Evolutionary conservation across 1,140 invertebrate species (phyloP), one percentile per base, ranked within the genome.

Genomic region (Theocolax elegans): DNA sequence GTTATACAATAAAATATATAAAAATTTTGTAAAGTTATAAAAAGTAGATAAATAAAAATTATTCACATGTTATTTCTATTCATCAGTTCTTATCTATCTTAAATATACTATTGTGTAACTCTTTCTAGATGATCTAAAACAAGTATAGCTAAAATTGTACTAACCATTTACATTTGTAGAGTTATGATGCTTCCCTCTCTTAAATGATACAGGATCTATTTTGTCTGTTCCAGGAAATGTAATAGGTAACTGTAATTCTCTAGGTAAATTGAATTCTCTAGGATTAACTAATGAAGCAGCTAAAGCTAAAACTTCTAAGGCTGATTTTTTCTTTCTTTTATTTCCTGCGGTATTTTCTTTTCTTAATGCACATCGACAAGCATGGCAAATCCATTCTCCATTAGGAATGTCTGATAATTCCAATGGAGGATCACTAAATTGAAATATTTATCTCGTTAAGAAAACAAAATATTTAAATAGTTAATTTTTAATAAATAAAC

Each of bases 321-420:
- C 89, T 44, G 87, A 88, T 77, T 80, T 91, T 87, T 80, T 89
- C 66, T 82, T 82, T 15, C 85, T 84, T 53, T 86, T 83, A 66
- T 78, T 74, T 40, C 65, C 56, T 60, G 73, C 72, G 7, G 62
- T 77, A 10, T 74, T 72, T 42, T 85, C 77, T 75, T 83, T 79
- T 81, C 87, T 82, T 60, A 80, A 74, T 13, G 81, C 78, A 69
- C 80, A 82, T 17, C 85, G 86, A 79, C 95, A 98, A 72, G 91
- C 90, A 73, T 94, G 92, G 79, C 96, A 98, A 67, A 96, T 83
- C 95, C 95, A 97, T 81, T 95, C 91, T 0, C 95, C 95, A 74
- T 89, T 87, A n/a, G 95, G 95, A 74, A 97, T 93, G 83, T 97
- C 94, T 71, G 92, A 90, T 78, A 94, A 92, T 72, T 93, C 92